A percentile compares a stretch with the other conserved stretches of the same genome.
These are phyloP conservation scores for Cydia fagiglandana DNA, from an alignment of 1,140 invertebrate species.

Conservation along the genomic window DNA sequence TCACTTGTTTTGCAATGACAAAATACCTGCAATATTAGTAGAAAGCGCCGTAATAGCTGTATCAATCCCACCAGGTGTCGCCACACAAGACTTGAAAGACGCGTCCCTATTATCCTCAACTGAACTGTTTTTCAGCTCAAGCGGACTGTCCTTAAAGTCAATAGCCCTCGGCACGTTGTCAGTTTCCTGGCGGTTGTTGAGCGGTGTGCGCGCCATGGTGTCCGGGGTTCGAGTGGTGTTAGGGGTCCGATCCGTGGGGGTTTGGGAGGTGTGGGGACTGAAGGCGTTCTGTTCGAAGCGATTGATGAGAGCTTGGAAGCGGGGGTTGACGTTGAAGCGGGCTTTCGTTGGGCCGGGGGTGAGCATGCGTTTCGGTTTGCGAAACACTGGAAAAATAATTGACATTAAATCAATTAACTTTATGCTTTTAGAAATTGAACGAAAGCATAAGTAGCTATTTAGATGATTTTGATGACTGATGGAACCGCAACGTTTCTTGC, in stretches of 20 bases:
- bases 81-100: constrained; percentile 63
- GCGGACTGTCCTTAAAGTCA: constrained; percentile 71
- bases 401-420: constrained; percentile 18
- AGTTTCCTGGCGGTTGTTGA: constrained; percentile 49
- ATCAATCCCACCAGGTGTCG: constrained; percentile 48
- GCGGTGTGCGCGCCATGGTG: constrained; percentile 55
- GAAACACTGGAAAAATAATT: constrained; percentile 60
- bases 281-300: constrained; percentile 57
- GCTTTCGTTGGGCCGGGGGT: constrained; percentile 71
- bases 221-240: constrained; percentile 44
- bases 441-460: too few relatives aligned
- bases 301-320: constrained; percentile 76
- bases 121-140: neutral
- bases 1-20: neutral
- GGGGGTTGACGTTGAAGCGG: constrained; percentile 61
- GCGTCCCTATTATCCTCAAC: constrained; percentile 55
- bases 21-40: constrained; percentile 67
- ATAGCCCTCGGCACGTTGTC: constrained; percentile 72
- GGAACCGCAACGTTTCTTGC: too few relatives aligned
- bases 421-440: neutral
- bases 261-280: neutral
- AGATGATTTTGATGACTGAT: too few relatives aligned
- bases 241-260: constrained; percentile 1
- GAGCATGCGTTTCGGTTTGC: constrained; percentile 71
- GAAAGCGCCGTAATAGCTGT: constrained; percentile 62